Conservation (phyloP, 64 coral and sea anemone species). For the Trachythela sp. region DNA sequence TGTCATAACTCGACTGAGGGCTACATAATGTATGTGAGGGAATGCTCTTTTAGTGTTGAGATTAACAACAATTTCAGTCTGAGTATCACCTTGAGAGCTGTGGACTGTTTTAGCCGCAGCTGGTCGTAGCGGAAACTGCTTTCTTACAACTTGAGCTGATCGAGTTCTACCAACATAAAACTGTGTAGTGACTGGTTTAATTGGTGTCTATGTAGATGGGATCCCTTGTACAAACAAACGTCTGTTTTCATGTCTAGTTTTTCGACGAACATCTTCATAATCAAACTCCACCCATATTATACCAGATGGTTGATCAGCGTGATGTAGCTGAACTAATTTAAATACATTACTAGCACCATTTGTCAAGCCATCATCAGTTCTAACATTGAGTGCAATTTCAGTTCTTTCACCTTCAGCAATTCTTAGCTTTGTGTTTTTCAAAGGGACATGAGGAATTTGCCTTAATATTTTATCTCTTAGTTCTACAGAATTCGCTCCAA, state of each 20-base stretch:
- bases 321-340: conserved; percentile 21
- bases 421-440: not conserved
- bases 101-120: too few relatives aligned
- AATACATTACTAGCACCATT: conserved; percentile 27
- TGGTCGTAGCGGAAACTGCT: not conserved
- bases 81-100: too few relatives aligned
- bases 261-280: too few relatives aligned
- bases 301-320: conserved; percentile 22
- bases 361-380: conserved; percentile 34
- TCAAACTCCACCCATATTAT: conserved; percentile 39
- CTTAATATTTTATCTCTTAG: conserved; percentile 20
- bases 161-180: conserved; percentile 27
- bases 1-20: conserved; percentile 22
- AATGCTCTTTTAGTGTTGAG: not conserved
- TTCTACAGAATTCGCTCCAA: conserved; percentile 17
- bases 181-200: not conserved
- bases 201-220: not conserved
- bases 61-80: conserved; percentile 4
- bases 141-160: conserved; percentile 20
- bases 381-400: conserved; percentile 23
- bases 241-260: not conserved
- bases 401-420: conserved; percentile 21
- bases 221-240: not conserved
- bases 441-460: not conserved
- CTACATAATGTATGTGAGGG: conserved; percentile 50